Percentiles rank a stretch among this genome's conserved stretches.
Conservation (phyloP, 2,888 invertebrate genomes). For the Pristionchus exspectatus region DNA sequence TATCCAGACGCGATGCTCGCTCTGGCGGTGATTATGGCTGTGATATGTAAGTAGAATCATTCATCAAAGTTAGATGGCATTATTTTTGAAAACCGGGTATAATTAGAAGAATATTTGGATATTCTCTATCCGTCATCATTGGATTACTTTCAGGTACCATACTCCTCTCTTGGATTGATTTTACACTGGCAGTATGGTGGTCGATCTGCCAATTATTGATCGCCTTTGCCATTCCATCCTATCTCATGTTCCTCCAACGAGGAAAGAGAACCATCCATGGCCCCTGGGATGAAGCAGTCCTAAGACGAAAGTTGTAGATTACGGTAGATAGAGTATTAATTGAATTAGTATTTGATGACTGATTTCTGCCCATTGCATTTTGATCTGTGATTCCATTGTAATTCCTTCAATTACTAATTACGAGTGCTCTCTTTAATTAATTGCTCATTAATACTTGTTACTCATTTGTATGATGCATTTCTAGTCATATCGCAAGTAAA, state of each 20-base stretch:
- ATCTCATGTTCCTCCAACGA: constrained; percentile 37
- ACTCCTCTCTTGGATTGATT: constrained; percentile 23
- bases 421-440: not conserved
- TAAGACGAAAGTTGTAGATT: constrained; percentile 36
- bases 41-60: not conserved
- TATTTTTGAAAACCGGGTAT: not conserved
- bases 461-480: not conserved
- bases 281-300: constrained; percentile 94
- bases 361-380: not conserved
- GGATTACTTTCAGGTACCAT: constrained; percentile 2
- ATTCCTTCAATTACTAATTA: constrained; percentile 3
- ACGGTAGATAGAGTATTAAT: not conserved
- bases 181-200: constrained; percentile 26
- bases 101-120: too few species aligned
- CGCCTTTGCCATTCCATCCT: not conserved
- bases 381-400: constrained; percentile 43
- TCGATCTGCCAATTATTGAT: constrained; percentile 11
- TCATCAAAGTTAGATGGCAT: too few species aligned
- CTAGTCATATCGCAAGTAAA: constrained; percentile 43
- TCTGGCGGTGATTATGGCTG: not conserved
- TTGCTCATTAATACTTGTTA: not conserved
- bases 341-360: constrained; percentile 34
- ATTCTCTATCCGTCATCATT: not conserved
- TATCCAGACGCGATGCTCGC: constrained; percentile 6
- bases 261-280: constrained; percentile 89